Base-by-base conservation (phyloP, 2,888 invertebrate genomes). In the Pollenia griseotomentosa region DNA sequence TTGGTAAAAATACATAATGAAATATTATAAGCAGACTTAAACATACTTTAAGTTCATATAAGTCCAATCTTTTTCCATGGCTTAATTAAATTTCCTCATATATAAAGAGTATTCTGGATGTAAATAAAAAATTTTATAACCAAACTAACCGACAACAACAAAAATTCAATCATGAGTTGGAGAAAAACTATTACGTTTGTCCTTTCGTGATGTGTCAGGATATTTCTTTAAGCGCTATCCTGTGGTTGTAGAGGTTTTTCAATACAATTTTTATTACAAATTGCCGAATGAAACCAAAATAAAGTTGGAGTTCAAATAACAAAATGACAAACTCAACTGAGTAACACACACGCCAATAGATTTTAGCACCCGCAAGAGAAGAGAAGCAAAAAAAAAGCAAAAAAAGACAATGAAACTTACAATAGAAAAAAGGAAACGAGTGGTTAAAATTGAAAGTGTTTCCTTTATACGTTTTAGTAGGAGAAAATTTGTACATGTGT, bases 191-290 rank as follows among this genome's bases (percentile, higher is more conserved):
- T 61, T 75, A 51, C 68, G 77, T 68, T 77, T 85, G 80, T 88
- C 82, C 74, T 88, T 88, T 90, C 91, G 91, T 91, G 91, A 91
- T 91, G 90, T 91, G 90, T 91, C 90, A 90, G 90, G 90, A 91
- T 90, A 90, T 91, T 90, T 89, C 90, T 89, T 78, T 61, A 65
- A 79, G 74, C 85, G 57, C n/a, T 82, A 53, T 85, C 83, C 65
- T 55, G 82, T 78, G 75, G 80, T 85, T 57, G 40, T 33, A 61
- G 19, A 44, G 44, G 46, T 55, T 81, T 68, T 83, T 75, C 40
- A 55, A 70, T 65, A 51, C 42, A 55, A 65, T 70, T 84, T 79
- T 81, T 78, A 79, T 86, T 78, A 81, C 77, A 78, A 81, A 85
- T 80, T 81, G 57, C n/a, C 46, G 42, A n/a, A 48, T 12, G 51